These are phyloP conservation scores for Grantiella picta DNA, from an alignment of 2,113 vertebrate species.

Conservation along the genomic window DNA sequence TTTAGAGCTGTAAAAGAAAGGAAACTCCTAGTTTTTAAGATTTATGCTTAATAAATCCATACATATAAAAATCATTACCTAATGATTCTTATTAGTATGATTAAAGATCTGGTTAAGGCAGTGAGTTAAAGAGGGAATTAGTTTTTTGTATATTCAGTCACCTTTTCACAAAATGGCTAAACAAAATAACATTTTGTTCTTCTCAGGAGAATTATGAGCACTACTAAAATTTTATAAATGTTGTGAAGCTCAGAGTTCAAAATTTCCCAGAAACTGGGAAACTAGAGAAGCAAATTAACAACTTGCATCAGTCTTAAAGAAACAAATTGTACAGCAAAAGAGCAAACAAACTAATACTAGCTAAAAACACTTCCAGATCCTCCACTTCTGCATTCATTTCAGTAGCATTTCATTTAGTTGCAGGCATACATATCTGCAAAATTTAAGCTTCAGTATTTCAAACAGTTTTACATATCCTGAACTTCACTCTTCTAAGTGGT, in stretches of 20 bases:
- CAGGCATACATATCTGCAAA: background rate
- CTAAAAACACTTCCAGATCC: background rate
- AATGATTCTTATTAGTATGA: background rate
- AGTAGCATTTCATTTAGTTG: background rate
- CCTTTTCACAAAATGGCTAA: background rate
- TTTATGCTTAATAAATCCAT: background rate
- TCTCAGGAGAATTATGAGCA: background rate
- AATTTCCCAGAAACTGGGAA: background rate
- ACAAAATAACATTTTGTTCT: background rate
- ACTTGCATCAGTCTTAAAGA: background rate
- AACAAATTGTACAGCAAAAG: background rate
- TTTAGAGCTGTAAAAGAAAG: background rate
- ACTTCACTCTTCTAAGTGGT: background rate
- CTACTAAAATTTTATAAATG: background rate
- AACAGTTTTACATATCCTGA: background rate
- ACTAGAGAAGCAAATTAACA: background rate
- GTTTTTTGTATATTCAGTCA: background rate
- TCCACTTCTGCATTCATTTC: background rate
- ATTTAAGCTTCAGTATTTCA: background rate
- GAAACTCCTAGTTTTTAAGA: background rate
- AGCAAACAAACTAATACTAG: background rate
- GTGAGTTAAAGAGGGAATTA: background rate
- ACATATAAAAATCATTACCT: background rate
- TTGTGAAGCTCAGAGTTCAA: constrained; percentile 12
- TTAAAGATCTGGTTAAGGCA: background rate